Evolutionary conservation across 2,888 invertebrate species (phyloP).

Genomic region (Ptilodon capucinus): DNA sequence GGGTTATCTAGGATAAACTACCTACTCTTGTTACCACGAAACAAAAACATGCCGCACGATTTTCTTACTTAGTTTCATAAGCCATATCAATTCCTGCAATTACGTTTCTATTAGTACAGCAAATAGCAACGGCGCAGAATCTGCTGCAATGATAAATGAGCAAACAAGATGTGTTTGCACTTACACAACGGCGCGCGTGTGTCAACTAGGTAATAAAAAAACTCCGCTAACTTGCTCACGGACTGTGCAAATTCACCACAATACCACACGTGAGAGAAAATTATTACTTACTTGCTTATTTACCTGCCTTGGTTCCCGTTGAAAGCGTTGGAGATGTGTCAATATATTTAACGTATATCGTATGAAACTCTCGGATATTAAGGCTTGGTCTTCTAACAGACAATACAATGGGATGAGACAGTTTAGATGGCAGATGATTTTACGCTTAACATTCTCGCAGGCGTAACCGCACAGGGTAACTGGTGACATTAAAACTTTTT

Average conservation of each 20-base stretch:
- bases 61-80: background rate
- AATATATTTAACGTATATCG: no score
- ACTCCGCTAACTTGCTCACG: background rate
- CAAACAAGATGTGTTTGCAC: background rate
- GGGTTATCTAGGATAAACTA: no score
- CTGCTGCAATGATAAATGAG: background rate
- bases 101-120: background rate
- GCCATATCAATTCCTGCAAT: background rate
- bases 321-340: no score
- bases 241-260: background rate
- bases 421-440: no score
- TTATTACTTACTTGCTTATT: background rate
- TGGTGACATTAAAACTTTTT: no score
- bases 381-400: no score
- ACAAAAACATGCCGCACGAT: no score
- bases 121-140: background rate
- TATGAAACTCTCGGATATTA: no score
- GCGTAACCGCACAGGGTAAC: no score
- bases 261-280: background rate
- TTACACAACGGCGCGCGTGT: background rate
- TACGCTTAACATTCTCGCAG: no score
- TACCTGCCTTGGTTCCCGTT: background rate
- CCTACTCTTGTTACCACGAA: no score
- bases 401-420: no score
- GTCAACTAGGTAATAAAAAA: background rate